Evolutionary conservation across 2,113 vertebrate species (phyloP).

Genomic region (Antechinus stuartii): DNA sequence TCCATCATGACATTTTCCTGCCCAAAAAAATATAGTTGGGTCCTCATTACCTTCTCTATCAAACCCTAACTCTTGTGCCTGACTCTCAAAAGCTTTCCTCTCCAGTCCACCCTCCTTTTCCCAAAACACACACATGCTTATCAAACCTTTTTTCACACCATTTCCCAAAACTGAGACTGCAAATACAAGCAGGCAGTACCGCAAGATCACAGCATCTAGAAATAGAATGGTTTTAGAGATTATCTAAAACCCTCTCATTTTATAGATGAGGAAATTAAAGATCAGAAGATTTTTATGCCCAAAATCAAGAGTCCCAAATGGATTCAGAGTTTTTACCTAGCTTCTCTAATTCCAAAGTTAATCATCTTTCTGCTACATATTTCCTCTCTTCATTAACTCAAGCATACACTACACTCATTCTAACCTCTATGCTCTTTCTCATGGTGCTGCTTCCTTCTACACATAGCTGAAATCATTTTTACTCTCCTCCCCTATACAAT

Average conservation of each 20-base stretch:
- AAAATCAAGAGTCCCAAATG: not conserved
- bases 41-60: slow-evolving; percentile 11
- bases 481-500: not conserved
- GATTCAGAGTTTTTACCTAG: not conserved
- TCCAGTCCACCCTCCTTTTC: not conserved
- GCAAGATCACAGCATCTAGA: not conserved
- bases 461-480: not conserved
- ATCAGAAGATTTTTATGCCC: not conserved
- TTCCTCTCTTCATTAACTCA: not conserved
- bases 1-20: slow-evolving; percentile 22
- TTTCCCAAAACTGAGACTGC: slow-evolving; percentile 20
- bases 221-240: not conserved
- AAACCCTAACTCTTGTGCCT: not conserved
- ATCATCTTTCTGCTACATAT: not conserved
- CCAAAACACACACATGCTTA: not conserved
- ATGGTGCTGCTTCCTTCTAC: not conserved
- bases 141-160: slow-evolving; percentile 2
- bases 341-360: not conserved
- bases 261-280: not conserved
- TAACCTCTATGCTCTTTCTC: not conserved
- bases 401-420: not conserved
- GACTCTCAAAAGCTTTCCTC: slow-evolving; percentile 5
- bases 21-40: not conserved
- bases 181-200: not conserved
- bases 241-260: not conserved